Evolutionary conservation across 2,113 vertebrate species (phyloP), one percentile per base, ranked within the genome.

Genomic region (Platycercus adscitus): DNA sequence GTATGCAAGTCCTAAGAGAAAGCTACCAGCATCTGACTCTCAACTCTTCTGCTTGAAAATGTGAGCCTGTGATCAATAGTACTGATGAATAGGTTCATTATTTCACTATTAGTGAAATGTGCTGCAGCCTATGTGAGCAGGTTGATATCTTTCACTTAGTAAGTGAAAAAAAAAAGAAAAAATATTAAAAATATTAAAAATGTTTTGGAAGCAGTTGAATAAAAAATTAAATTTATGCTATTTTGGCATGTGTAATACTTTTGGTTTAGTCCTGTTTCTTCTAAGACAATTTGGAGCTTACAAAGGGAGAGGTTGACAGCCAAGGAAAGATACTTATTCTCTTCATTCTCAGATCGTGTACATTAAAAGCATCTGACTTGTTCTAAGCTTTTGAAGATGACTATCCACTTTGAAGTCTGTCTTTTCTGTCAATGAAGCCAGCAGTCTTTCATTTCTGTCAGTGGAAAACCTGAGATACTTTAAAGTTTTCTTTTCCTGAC

Each of bases 361-460:
- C 61, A 10, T 9, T 47, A 49, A 19, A 63, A 95, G 41, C 33
- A 72, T 86, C 56, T 83, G 79, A 26, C 47, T 88, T 46, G 20
- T 66, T 88, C 70, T 37, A 53, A 50, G 52, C 55, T 77, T 95
- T 89, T 89, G 88, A 94, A 96, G 91, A 80, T 23, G 44, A 93
- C 18, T 84, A 33, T 47, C 52, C 16, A 41, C 94, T 97, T 94
- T 96, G 93, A 95, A 95, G 81, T 88, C 43, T 53, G 18, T 28
- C 25, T 80, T 83, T 88, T 85, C 77, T 94, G 77, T 86, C 90
- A 85, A 6, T 21, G 39, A 90, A 86, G 65, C 21, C 53, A 90
- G 33, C 56, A 86, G 31, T 23, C 91, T 85, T 88, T 91, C 29
- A 77, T 91, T 93, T 91, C 55, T 88, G 28, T 44, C 52, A 43